Conservation (phyloP, 2,888 invertebrate genomes). For the Ectropis crepuscularia region DNA sequence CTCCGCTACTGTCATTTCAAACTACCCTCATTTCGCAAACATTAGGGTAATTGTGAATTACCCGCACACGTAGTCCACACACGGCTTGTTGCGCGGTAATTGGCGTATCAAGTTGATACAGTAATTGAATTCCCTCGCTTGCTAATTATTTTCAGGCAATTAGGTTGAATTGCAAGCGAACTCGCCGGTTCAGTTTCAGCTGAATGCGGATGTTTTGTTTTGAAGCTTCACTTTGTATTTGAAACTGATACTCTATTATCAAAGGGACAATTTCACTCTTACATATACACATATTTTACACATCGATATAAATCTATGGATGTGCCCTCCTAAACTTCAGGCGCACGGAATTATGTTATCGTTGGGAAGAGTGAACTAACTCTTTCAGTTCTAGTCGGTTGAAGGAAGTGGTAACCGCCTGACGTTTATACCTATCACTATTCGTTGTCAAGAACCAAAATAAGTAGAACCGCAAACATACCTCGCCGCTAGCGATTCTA, state of each 20-base stretch:
- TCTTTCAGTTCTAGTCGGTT: no score
- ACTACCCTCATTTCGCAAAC: constrained; percentile 19
- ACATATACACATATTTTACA: no score
- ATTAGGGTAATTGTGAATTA: constrained; percentile 29
- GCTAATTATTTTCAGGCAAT: constrained; percentile 39
- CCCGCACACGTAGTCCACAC: constrained; percentile 21
- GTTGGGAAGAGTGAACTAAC: no score
- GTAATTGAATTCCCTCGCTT: constrained; percentile 36
- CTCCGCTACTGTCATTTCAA: constrained; percentile 1
- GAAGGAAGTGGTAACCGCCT: no score
- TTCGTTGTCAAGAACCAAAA: no score
- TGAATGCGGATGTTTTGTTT: background rate
- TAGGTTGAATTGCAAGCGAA: constrained; percentile 30
- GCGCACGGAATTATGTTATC: no score
- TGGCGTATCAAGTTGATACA: constrained; percentile 31
- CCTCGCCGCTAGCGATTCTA: no score
- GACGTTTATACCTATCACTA: no score
- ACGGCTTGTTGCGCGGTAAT: constrained; percentile 25
- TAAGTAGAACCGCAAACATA: no score
- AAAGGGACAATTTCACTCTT: no score
- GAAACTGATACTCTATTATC: background rate
- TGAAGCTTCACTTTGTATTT: background rate
- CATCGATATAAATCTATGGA: no score
- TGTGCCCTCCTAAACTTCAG: no score
- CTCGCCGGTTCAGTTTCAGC: constrained; percentile 8